Percentiles rank a stretch among this genome's conserved stretches.
Evolutionary conservation across 2,797 vertebrate genomes (phyloP).

Genomic region (Telmatherina bonti): DNA sequence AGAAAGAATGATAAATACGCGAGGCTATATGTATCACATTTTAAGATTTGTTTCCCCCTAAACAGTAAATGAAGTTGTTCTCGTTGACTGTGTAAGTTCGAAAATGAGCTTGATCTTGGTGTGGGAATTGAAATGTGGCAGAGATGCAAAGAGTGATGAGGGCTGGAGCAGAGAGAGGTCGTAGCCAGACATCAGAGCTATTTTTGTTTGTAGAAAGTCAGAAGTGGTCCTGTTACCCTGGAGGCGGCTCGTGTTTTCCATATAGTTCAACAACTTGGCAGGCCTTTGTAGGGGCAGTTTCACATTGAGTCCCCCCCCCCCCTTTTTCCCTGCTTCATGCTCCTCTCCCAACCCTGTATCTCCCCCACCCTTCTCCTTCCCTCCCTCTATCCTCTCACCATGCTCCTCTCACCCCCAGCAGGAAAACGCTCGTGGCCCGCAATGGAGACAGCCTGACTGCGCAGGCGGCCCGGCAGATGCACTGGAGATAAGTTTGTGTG

Average conservation of each 20-base stretch:
- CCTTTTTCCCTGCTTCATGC: conserved; percentile 35
- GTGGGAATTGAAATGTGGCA: conserved; percentile 78
- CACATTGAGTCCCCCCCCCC: conserved; percentile 72
- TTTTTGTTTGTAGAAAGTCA: conserved; percentile 83
- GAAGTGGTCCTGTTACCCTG: conserved; percentile 83
- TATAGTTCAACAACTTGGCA: conserved; percentile 88
- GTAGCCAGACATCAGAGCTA: conserved; percentile 76
- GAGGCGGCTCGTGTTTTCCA: conserved; percentile 87
- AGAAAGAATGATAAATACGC: conserved; percentile 78
- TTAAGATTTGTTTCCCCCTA: conserved; percentile 29
- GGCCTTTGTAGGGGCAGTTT: conserved; percentile 81
- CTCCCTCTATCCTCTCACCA: conserved; percentile 62
- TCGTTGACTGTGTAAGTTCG: conserved; percentile 50
- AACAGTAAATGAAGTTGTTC: conserved; percentile 65
- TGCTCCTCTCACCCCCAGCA: conserved; percentile 76
- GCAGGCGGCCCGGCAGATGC: conserved; percentile 94
- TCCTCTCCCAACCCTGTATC: conserved; percentile 41
- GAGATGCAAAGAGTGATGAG: conserved; percentile 60
- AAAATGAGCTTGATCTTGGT: conserved; percentile 64
- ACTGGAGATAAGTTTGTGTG: conserved; percentile 99
- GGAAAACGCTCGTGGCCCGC: conserved; percentile 92
- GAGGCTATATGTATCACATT: conserved; percentile 70
- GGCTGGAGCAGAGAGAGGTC: conserved; percentile 71
- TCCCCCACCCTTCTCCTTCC: conserved; percentile 52
- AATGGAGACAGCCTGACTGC: conserved; percentile 98